Base-by-base conservation (phyloP, 1,140 invertebrate genomes). In the Neodiprion lecontei region DNA sequence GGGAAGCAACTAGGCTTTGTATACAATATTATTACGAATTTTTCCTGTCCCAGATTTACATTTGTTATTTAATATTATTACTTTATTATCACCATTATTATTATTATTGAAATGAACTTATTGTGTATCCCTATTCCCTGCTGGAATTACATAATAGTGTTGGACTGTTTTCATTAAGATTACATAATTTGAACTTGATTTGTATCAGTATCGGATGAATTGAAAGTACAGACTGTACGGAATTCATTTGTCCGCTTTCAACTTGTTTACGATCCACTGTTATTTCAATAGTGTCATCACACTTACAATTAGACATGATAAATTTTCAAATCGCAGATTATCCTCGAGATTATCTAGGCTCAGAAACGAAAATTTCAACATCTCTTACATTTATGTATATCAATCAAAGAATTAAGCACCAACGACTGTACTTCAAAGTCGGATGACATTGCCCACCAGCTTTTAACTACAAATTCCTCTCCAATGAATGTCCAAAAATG, bases 41-140 rank as follows among this genome's bases (percentile, higher is more conserved):
- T 76, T 79, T 77, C 68, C 69, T 78, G 28, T 76, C 74, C 74
- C 77, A 67, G 66, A 76, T 72, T 67, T 23, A 73, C 53, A 70
- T 76, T 78, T 77, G 76, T 79, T 79, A 76, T 76, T 77, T 74
- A 50, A 72, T 76, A 76, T 47, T 74, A 78, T 72, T 40, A 40
- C 28, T 79, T 79, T 75, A 77, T 76, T 74, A 50, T 69, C 75
- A 76, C 23, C 73, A 78, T 72, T 77, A 76, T 75, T 75, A 75
- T 77, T 75, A 76, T 78, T 75, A 77, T 48, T n/a, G 74, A 73
- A 79, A 49, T 66, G 48, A 79, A 77, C 48, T 68, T 67, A 75
- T 75, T 79, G 72, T 78, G 76, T 72, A 79, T 79, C 72, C 66
- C 23, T 68, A 61, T 61, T 17, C 5, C 28, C 28, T 40, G 5